phyloP scores from a whole-genome alignment of 2,113 vertebrate genomes.

The Psittacula cyanocephala region DNA sequence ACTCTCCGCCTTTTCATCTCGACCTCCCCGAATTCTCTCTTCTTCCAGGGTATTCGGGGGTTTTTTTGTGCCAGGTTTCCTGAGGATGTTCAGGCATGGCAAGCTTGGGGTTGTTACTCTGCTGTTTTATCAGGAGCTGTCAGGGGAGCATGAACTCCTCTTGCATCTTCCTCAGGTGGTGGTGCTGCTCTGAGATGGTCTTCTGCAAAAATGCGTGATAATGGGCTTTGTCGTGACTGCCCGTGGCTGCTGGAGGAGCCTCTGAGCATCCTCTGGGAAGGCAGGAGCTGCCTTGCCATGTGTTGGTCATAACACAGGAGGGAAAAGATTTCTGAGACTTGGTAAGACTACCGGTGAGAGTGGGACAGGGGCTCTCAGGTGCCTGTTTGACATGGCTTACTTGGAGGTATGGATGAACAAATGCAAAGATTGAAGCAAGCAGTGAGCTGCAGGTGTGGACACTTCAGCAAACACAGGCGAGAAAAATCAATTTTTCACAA shows the following conservation, averaged over 20 bases:
- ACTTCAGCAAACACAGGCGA: background rate
- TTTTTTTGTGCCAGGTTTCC: background rate
- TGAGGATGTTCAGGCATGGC: background rate
- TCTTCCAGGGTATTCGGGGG: background rate
- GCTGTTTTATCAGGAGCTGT: background rate
- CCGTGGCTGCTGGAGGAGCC: background rate
- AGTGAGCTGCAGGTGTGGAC: slow-evolving; percentile 16
- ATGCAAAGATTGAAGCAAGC: slow-evolving; percentile 47
- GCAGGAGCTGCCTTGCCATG: background rate
- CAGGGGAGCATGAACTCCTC: fast-evolving
- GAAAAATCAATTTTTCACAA: slow-evolving; percentile 61
- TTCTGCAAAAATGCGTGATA: background rate
- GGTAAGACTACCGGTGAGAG: background rate
- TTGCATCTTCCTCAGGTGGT: background rate
- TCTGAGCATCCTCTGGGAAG: background rate
- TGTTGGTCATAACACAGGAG: background rate
- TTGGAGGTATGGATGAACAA: slow-evolving; percentile 8
- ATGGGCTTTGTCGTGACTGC: background rate
- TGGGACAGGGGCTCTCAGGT: background rate
- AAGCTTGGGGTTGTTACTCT: background rate
- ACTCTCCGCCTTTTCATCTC: background rate
- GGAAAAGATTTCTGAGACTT: background rate
- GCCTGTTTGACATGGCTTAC: background rate
- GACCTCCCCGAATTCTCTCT: background rate
- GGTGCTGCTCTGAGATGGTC: background rate